phyloP scores from a whole-genome alignment of 2,888 invertebrate genomes.

The Athripsodes cinereus region DNA sequence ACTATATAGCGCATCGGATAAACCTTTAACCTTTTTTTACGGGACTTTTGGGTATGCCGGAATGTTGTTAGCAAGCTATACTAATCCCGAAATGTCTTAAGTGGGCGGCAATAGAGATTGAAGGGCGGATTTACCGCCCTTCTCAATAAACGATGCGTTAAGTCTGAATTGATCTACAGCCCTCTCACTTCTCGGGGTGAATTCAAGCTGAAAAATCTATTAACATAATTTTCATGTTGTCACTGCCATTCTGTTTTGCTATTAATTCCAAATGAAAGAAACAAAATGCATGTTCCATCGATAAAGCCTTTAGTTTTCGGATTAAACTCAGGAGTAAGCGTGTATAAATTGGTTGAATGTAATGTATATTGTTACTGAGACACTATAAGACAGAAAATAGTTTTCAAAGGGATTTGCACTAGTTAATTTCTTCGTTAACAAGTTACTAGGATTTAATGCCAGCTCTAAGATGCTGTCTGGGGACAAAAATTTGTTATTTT shows the following conservation, averaged over 20 bases:
- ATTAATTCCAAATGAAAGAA: background rate
- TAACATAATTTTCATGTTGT: constrained; percentile 1
- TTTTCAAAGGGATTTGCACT: no score
- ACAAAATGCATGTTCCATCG: no score
- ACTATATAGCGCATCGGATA: background rate
- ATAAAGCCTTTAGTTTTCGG: no score
- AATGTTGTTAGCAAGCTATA: constrained; percentile 4
- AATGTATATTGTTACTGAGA: no score
- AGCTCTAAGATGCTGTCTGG: no score
- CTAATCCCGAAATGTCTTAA: constrained; percentile 6
- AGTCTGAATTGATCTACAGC: constrained; percentile 5
- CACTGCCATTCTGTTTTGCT: constrained; percentile 11
- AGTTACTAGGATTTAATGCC: no score
- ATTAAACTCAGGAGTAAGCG: no score
- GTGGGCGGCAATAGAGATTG: constrained; percentile 6
- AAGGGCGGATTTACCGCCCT: constrained; percentile 17
- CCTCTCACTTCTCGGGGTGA: background rate
- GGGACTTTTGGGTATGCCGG: background rate
- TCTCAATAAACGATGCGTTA: constrained; percentile 13
- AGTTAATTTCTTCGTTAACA: no score
- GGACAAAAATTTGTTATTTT: no score
- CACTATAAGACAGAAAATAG: no score
- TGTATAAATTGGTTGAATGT: no score
- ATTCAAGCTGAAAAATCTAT: background rate
- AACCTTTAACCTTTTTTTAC: background rate